Percentiles rank a stretch among this genome's conserved stretches.
Evolutionary conservation across 1,140 invertebrate species (phyloP).

Genomic region (Diabrotica undecimpunctata): DNA sequence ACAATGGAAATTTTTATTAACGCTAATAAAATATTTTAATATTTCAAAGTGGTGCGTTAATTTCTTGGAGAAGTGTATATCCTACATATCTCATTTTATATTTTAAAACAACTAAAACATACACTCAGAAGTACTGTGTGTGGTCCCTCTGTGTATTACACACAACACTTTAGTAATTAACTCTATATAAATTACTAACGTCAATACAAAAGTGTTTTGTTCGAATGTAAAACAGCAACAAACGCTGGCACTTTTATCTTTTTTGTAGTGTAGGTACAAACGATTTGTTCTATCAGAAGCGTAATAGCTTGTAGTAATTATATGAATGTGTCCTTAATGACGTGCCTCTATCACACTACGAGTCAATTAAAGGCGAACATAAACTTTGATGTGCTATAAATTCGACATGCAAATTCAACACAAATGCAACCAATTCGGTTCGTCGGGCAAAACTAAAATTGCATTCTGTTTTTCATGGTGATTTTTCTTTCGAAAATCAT

Average conservation of each 20-base stretch:
- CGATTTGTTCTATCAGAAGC: background rate
- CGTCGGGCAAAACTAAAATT: background rate
- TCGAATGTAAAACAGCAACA: too few relatives aligned
- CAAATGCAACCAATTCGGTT: constrained; percentile 1
- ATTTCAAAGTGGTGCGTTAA: too few relatives aligned
- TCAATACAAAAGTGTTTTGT: too few relatives aligned
- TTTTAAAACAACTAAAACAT: too few relatives aligned
- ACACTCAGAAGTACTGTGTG: too few relatives aligned
- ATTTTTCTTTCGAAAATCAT: background rate
- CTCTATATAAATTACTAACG: too few relatives aligned
- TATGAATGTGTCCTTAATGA: background rate
- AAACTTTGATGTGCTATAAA: background rate
- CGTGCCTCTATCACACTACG: background rate
- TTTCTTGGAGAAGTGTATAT: too few relatives aligned
- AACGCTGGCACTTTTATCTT: background rate
- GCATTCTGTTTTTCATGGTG: background rate
- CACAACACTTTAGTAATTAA: too few relatives aligned
- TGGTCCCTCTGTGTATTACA: too few relatives aligned
- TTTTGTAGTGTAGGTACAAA: background rate
- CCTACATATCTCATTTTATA: too few relatives aligned
- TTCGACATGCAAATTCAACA: background rate
- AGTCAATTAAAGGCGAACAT: background rate
- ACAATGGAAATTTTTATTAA: too few relatives aligned
- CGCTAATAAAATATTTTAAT: too few relatives aligned
- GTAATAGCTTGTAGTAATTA: background rate